Percentiles rank a stretch among this genome's conserved stretches.
These are phyloP conservation scores for Camponotus floridanus DNA, from an alignment of 1,140 invertebrate species.

Conservation along the genomic window DNA sequence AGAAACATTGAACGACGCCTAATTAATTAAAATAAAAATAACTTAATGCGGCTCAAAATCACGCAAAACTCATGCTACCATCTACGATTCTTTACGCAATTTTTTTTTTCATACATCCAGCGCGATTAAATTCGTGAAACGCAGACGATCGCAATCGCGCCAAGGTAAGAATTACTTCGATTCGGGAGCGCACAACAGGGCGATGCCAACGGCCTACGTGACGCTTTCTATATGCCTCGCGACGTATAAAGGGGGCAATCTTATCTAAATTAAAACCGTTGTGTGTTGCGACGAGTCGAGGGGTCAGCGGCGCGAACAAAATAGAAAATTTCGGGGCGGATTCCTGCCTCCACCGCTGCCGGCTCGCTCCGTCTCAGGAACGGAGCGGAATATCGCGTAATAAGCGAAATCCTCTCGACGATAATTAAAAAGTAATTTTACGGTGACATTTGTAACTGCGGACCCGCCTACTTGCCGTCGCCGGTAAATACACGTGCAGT, in stretches of 20 bases:
- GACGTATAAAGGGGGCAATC: conserved; percentile 71
- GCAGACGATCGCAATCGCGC: conserved; percentile 33
- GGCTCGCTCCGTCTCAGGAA: conserved; percentile 42
- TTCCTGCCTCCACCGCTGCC: conserved; percentile 48
- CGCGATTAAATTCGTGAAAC: conserved; percentile 44
- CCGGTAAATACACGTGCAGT: conserved; percentile 63
- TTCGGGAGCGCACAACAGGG: conserved; percentile 25
- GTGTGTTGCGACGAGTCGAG: conserved; percentile 47
- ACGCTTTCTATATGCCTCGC: conserved; percentile 59
- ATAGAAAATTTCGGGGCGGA: conserved; percentile 74
- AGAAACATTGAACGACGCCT: not conserved
- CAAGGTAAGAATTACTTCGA: conserved; percentile 64
- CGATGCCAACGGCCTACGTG: conserved; percentile 40
- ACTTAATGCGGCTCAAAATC: not conserved
- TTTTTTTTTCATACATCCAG: conserved; percentile 5
- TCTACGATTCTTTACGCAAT: not conserved
- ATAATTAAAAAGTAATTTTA: conserved; percentile 84
- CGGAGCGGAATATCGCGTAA: conserved; percentile 75
- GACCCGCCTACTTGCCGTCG: conserved; percentile 39
- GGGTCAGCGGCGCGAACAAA: conserved; percentile 72
- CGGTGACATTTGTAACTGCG: conserved; percentile 73
- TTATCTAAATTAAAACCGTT: conserved; percentile 79
- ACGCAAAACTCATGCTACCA: not conserved
- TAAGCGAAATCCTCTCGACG: conserved; percentile 81
- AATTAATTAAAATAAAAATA: conserved; percentile 3